Base-by-base conservation (phyloP, 2,888 invertebrate species). In the Hetaerina titia region DNA sequence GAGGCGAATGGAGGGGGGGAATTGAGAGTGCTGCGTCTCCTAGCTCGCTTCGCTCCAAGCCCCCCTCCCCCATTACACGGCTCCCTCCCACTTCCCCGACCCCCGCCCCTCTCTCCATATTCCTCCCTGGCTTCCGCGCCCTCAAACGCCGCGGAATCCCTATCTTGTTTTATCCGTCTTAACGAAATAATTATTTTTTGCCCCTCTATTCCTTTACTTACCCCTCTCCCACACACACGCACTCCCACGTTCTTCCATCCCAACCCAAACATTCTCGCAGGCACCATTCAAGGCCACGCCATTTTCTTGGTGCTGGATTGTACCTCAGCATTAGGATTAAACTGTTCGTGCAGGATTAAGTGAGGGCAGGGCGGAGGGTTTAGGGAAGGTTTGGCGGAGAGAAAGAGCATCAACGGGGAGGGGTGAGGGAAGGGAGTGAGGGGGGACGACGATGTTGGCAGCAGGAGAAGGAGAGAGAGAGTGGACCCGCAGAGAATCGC, bases 281-380 rank as follows among this genome's bases (percentile, higher is more conserved):
- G 63, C 69, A 45, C 8, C 92, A 25, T 69, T 92, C 92, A 45
- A 63, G 31, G 92, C 22, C 31, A 45, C 64, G 69, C 64, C 92
- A 92, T 92, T 92, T 92, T 69, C 45, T 92, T 69, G 63, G 64
- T 56, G 45, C 92, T 22, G 92, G 64, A 92, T 92, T 92, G 69
- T 92, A 92, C 92, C 92, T 92, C 92, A 92, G 69, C 92, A 92
- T 92, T 92, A 92, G 92, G 92, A 92, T 92, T 92, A 92, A 92
- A 92, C 92, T 92, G 92, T 92, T 92, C 92, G 92, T 64, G 92
- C 64, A 92, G 92, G 92, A 92, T 92, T 92, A 92, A 19, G 89
- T 57, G 56, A 58, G 57, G 89, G 58, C 17, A 88, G 56, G 31
- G 58, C 56, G 89, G 89, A 58, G 89, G 4, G 56, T 13, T 31